Conservation (phyloP, 1,140 invertebrate species). For the Orius insidiosus region DNA sequence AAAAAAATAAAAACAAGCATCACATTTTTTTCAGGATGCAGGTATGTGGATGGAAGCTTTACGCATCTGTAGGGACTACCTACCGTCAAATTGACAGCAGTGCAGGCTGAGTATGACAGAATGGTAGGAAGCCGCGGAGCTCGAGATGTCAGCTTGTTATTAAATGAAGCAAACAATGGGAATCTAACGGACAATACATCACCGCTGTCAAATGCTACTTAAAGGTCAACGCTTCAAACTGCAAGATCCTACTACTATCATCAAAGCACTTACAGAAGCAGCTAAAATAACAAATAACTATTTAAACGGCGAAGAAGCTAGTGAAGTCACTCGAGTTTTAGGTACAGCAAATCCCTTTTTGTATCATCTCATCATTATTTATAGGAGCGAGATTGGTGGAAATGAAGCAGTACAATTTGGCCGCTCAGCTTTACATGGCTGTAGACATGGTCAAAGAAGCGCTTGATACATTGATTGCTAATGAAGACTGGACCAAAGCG, state of each 20-base stretch:
- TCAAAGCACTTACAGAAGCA: slow-evolving; percentile 45
- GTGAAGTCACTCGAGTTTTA: slow-evolving; percentile 35
- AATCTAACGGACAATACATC: slow-evolving; percentile 52
- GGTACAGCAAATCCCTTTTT: slow-evolving; percentile 24
- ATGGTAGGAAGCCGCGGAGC: slow-evolving; percentile 26
- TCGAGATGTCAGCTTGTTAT: slow-evolving; percentile 33
- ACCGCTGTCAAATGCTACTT: slow-evolving; percentile 38
- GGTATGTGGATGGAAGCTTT: slow-evolving; percentile 91
- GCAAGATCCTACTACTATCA: slow-evolving; percentile 38
- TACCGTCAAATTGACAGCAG: slow-evolving; percentile 60
- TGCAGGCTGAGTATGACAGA: slow-evolving; percentile 39
- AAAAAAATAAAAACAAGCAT: too few species aligned
- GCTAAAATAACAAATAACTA: slow-evolving; percentile 59
- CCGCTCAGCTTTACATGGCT: slow-evolving; percentile 49
- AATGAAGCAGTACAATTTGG: slow-evolving; percentile 20
- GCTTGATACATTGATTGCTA: slow-evolving; percentile 60
- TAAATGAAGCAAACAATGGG: slow-evolving; percentile 59
- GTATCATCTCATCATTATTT: slow-evolving; percentile 6
- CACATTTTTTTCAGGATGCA: slow-evolving; percentile 39
- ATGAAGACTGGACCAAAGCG: slow-evolving; percentile 68
- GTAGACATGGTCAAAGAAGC: slow-evolving; percentile 68
- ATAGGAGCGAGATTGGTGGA: slow-evolving; percentile 22
- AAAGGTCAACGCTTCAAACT: slow-evolving; percentile 27
- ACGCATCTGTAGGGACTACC: slow-evolving; percentile 83
- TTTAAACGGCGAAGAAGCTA: slow-evolving; percentile 42